These are phyloP conservation scores for Eretmochelys imbricata DNA, from an alignment of 2,113 vertebrate genomes.

Conservation along the genomic window DNA sequence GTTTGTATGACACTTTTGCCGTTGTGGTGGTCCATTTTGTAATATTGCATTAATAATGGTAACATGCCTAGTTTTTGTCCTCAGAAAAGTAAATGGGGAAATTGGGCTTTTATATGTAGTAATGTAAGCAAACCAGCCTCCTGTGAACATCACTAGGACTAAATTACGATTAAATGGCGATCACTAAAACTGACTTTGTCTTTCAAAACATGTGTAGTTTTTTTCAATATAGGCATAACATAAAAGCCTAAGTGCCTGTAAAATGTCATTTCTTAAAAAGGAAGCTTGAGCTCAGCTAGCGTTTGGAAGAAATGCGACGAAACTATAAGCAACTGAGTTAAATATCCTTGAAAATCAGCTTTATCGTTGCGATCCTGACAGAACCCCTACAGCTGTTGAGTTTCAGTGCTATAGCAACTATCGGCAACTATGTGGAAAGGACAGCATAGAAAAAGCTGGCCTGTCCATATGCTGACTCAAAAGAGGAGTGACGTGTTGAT, in stretches of 20 bases:
- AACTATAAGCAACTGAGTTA: not conserved
- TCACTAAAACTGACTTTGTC: not conserved
- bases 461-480: not conserved
- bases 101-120: not conserved
- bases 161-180: not conserved
- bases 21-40: not conserved
- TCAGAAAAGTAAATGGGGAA: not conserved
- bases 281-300: constrained; percentile 8
- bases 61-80: constrained; percentile 8
- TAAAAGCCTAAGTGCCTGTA: constrained; percentile 6
- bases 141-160: not conserved
- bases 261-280: constrained; percentile 21
- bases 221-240: not conserved
- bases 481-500: not conserved
- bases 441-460: not conserved
- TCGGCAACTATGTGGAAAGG: not conserved
- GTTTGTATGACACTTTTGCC: not conserved
- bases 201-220: not conserved
- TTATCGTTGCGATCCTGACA: not conserved
- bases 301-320: not conserved
- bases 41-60: not conserved
- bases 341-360: constrained; percentile 23
- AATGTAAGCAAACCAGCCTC: not conserved
- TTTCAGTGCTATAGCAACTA: not conserved
- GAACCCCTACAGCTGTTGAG: not conserved